phyloP scores from a whole-genome alignment of 37 sponge, comb jelly and placozoan species.

The Chondrosia reniformis region DNA sequence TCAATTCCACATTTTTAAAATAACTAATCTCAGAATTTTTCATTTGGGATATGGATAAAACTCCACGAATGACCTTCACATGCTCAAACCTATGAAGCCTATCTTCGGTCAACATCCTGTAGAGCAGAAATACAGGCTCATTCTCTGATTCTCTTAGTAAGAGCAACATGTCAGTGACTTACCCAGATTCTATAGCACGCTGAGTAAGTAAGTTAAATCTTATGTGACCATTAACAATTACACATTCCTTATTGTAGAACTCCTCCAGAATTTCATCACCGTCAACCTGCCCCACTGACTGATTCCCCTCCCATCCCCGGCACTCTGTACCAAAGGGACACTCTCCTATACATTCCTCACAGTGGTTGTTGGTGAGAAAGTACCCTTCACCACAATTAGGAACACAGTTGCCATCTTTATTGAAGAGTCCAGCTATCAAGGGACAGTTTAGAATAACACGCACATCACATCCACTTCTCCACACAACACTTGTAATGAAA shows the following conservation, averaged over 20 bases:
- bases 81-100: background rate
- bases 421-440: background rate
- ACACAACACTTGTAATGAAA: background rate
- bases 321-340: slow-evolving; percentile 10
- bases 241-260: slow-evolving; percentile 17
- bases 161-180: background rate
- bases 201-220: background rate
- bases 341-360: background rate
- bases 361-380: background rate
- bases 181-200: background rate
- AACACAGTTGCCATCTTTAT: background rate
- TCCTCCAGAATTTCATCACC: background rate
- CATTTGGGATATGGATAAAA: background rate
- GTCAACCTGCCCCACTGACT: background rate
- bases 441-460: background rate
- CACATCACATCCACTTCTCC: background rate
- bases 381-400: background rate
- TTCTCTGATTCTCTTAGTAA: background rate
- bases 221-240: slow-evolving; percentile 12
- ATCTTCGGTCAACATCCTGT: background rate
- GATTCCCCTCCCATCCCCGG: background rate
- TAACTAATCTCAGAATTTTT: background rate
- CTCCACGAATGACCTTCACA: slow-evolving; percentile 20
- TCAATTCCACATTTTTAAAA: slow-evolving; percentile 24
- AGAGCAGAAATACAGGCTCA: background rate